Base-by-base conservation (phyloP, 2,888 invertebrate genomes). In the Aporophyla lueneburgensis region DNA sequence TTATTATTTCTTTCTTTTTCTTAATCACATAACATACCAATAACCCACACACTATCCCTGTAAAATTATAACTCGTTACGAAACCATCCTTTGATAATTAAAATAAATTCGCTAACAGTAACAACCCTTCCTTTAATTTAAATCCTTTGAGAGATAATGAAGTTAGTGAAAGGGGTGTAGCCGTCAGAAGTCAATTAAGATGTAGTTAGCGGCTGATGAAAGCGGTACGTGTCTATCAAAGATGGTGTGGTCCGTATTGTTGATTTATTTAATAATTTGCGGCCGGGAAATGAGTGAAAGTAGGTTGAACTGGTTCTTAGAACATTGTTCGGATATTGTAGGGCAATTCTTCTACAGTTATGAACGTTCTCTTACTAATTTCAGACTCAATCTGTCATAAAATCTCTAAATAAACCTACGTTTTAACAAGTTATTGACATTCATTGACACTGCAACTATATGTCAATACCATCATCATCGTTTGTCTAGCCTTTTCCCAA, bases 71-170 rank as follows among this genome's bases (percentile, higher is more conserved):
- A 81, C 72, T 85, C 71, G 63, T 74, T 76, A 58, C 49, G 19
- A 69, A 74, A 81, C 59, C 56, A 78, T n/a, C 59, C 74, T 77
- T 71, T 71, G 58, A 68, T 86, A 79, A 87, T 87, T 83, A 82
- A 85, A 83, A 80, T 82, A 83, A 88, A 88, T 87, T 87, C 77
- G 71, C 67, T 87, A 84, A 72, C 70, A 74, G 73, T 76, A 86
- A 78, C 86, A 77, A 68, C 61, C 62, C 68, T 83, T 66, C 61
- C 62, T 69, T 69, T 76, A 72, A 83, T 84, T 77, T 75, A 80
- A 86, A 88, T 81, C 86, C 86, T 89, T 88, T 88, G 87, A 86
- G 76, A 82, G 78, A 78, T 86, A 86, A 88, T 83, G 51, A 82
- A 84, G 80, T 86, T 86, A 81, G 43, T 61, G 54, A 46, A 53